Evolutionary conservation across 2,113 vertebrate genomes (phyloP).

Genomic region (Psittacula cyanocephala): DNA sequence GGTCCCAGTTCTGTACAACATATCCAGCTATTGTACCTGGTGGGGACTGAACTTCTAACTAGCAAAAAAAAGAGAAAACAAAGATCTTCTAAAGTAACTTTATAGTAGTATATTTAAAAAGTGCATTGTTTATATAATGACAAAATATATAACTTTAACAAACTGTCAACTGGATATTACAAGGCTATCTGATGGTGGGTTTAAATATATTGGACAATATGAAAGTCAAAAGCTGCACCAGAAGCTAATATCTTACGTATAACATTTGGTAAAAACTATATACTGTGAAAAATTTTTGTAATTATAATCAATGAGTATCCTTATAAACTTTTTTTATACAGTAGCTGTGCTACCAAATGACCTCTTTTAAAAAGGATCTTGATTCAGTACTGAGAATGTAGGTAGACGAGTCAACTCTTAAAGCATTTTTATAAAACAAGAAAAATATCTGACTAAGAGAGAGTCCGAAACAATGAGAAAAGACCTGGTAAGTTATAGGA

Average conservation of each 20-base stretch:
- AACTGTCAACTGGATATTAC: background rate
- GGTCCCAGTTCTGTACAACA: slow-evolving; percentile 81
- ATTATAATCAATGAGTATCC: background rate
- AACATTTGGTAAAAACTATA: background rate
- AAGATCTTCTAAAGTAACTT: background rate
- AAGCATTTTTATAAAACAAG: background rate
- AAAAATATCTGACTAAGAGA: background rate
- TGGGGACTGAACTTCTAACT: slow-evolving; percentile 83
- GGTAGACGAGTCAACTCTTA: background rate
- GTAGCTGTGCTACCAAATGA: background rate
- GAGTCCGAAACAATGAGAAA: background rate
- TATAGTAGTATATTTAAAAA: background rate
- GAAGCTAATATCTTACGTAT: background rate
- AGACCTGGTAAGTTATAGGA: background rate
- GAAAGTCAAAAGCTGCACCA: background rate
- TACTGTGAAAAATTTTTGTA: background rate
- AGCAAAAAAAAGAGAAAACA: slow-evolving; percentile 20
- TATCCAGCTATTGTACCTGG: slow-evolving; percentile 78
- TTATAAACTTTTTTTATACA: background rate
- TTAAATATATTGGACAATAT: background rate
- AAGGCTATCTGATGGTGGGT: background rate
- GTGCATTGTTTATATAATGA: background rate
- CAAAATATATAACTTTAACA: background rate
- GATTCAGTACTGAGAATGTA: background rate
- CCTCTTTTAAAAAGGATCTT: background rate